A percentile compares a stretch with the other conserved stretches of the same genome.
phyloP scores from a whole-genome alignment of 2,797 vertebrate genomes.

The Mus minutoides region DNA sequence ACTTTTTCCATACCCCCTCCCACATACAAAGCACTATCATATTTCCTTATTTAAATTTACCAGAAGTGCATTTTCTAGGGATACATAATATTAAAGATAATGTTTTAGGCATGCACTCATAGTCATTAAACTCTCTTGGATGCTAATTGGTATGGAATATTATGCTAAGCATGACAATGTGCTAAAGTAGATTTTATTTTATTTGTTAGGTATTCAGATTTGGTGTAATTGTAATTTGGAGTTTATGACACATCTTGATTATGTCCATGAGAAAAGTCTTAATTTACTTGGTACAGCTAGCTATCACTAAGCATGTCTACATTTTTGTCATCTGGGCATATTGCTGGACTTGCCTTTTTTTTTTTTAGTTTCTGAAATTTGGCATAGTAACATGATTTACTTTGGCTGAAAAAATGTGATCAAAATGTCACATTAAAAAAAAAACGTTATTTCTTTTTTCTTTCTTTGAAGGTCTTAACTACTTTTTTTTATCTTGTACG shows the following conservation, averaged over 20 bases:
- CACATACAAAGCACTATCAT: not conserved
- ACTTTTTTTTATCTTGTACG: not conserved
- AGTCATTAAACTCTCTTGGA: not conserved
- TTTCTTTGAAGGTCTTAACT: not conserved
- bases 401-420: not conserved
- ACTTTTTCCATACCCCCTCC: not conserved
- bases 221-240: slow-evolving; percentile 11
- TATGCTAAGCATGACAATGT: not conserved
- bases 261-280: not conserved
- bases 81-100: not conserved
- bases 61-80: not conserved
- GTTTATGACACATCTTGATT: slow-evolving; percentile 31
- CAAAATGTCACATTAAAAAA: not conserved
- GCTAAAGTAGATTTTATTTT: not conserved
- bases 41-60: not conserved
- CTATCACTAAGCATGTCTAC: not conserved
- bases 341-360: not conserved
- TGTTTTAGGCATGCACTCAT: not conserved
- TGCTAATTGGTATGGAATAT: not conserved
- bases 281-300: slow-evolving; percentile 10
- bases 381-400: not conserved
- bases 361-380: not conserved
- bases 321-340: not conserved
- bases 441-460: not conserved
- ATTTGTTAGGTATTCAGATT: not conserved